Evolutionary conservation across 2,888 invertebrate species (phyloP), one percentile per base, ranked within the genome.

Genomic region (Lomographa bimaculata): DNA sequence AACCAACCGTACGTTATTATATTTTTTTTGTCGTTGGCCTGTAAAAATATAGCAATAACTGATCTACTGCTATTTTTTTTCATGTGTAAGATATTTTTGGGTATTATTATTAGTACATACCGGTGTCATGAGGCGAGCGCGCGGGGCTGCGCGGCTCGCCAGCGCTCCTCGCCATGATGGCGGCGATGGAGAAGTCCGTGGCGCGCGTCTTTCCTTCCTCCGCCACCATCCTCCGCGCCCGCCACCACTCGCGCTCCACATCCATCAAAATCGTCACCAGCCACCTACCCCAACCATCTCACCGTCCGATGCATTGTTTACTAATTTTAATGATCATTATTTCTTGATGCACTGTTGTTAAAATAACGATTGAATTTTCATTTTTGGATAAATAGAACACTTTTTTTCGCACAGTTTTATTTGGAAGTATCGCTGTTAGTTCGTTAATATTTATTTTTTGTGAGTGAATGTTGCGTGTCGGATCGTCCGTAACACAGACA

Each of bases 141-240:
- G 83, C 81, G 67, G 87, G 84, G 66, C 83, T 85, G 63, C 85
- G 81, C 62, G 80, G 79, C 64, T 85, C 81, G 46, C 72, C 79
- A 63, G 79, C 82, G 70, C 83, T 86, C 57, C 92, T 90, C 58
- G 96, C 96, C 96, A 98, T 97, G 80, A 98, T 97, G 70, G 97
- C 97, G 62, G 97, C 97, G 76, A 97, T 97, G 77, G 96, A 97
- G 91, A 98, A 98, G 91, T 98, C 97, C 71, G 97, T 97, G 73
- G 97, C 96, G 83, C 78, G 72, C 52, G 82, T 83, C 79, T 83
- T 84, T 57, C 83, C 65, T 54, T 87, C 86, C 70, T 82, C 85
- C 57, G 86, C 83, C 76, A 87, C 81, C 84, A 87, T 86, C 78
- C 79, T 87, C 79, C 50, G 28, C 53, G 71, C 60, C 69, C 71